phyloP scores from a whole-genome alignment of 2,888 invertebrate genomes.

The Adelphocoris suturalis region DNA sequence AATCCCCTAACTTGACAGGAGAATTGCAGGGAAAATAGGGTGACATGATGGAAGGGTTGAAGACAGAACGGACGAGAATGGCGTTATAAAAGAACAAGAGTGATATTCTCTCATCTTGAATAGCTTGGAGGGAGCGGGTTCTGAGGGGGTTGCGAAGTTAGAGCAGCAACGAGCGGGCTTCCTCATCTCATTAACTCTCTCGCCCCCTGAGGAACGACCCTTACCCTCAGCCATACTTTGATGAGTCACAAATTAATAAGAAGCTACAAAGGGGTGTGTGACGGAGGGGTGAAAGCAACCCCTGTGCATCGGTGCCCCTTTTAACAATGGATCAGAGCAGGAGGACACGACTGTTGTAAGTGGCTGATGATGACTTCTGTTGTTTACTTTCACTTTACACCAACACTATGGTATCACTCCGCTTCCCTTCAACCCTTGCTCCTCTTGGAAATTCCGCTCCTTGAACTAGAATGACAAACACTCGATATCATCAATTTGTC shows the following conservation, averaged over 20 bases:
- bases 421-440: not conserved
- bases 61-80: not conserved
- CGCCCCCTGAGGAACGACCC: slow-evolving; percentile 19
- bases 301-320: slow-evolving; percentile 7
- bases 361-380: slow-evolving; percentile 55
- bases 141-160: slow-evolving; percentile 4
- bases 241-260: slow-evolving; percentile 69
- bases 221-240: slow-evolving; percentile 12
- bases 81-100: slow-evolving; percentile 36
- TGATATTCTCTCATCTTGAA: slow-evolving; percentile 27
- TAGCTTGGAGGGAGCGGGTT: not conserved
- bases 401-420: not conserved
- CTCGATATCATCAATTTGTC: not conserved
- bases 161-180: slow-evolving; percentile 20
- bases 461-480: not conserved
- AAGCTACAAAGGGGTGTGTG: slow-evolving; percentile 17
- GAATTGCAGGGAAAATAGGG: slow-evolving; percentile 32
- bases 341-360: slow-evolving; percentile 44
- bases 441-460: not conserved
- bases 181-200: slow-evolving; percentile 49
- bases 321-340: slow-evolving; percentile 40
- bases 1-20: slow-evolving; percentile 29
- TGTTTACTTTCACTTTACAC: slow-evolving; percentile 54
- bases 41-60: slow-evolving; percentile 26
- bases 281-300: slow-evolving; percentile 10